These are phyloP conservation scores for Lathamus discolor DNA, from an alignment of 2,113 vertebrate genomes.

Conservation along the genomic window DNA sequence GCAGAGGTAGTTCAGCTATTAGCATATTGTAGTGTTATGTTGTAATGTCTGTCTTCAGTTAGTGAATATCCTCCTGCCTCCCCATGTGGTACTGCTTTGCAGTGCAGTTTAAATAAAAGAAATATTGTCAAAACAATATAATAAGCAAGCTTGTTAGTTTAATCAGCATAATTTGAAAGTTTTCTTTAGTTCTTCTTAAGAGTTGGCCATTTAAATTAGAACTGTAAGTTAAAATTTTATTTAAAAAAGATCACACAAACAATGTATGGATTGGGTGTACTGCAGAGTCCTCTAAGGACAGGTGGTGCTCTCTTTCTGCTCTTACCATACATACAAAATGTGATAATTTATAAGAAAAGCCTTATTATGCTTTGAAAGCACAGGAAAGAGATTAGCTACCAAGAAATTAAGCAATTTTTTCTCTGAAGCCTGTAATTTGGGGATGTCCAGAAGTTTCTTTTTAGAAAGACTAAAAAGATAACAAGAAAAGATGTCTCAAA, in stretches of 20 bases:
- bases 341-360: background rate
- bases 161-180: background rate
- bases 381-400: constrained; percentile 3
- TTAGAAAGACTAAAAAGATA: constrained; percentile 12
- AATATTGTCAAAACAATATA: background rate
- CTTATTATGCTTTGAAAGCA: background rate
- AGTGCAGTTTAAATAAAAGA: background rate
- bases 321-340: background rate
- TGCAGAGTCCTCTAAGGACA: background rate
- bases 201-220: background rate
- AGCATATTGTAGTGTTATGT: background rate
- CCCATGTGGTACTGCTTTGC: background rate
- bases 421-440: constrained; percentile 15
- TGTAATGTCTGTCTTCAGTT: background rate
- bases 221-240: background rate
- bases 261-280: background rate
- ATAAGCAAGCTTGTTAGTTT: background rate
- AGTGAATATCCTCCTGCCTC: background rate
- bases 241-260: background rate
- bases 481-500: background rate
- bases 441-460: background rate
- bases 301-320: background rate
- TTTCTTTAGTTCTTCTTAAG: background rate
- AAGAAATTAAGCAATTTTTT: constrained; percentile 19
- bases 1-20: background rate